phyloP scores from a whole-genome alignment of 1,140 invertebrate species.

The Neotoxoptera formosana region DNA sequence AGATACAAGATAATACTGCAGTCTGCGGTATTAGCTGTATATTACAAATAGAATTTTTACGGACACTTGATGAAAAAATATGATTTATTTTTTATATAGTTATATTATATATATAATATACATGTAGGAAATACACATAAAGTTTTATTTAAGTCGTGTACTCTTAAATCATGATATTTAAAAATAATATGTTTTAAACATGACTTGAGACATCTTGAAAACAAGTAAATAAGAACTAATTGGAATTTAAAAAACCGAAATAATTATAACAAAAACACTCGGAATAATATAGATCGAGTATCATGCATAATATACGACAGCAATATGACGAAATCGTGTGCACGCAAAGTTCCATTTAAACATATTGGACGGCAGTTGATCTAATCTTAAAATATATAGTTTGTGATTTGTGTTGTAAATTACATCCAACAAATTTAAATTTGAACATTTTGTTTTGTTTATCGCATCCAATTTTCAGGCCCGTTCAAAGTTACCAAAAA shows the following conservation, averaged over 20 bases:
- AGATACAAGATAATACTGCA: neutral
- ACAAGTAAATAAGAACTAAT: neutral
- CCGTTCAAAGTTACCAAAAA: conserved; percentile 95
- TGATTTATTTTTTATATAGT: neutral
- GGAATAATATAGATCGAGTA: too few relatives aligned
- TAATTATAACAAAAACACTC: neutral
- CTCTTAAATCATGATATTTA: neutral
- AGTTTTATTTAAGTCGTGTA: neutral
- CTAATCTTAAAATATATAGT: neutral
- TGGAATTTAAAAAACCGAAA: neutral
- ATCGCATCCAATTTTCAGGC: conserved; percentile 70
- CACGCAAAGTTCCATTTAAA: too few relatives aligned
- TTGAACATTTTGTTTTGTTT: too few relatives aligned
- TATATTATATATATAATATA: too few relatives aligned
- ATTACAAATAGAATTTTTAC: neutral
- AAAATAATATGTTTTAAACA: neutral
- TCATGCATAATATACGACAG: too few relatives aligned
- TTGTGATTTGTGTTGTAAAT: neutral
- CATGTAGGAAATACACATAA: neutral
- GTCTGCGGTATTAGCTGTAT: neutral
- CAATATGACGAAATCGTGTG: too few relatives aligned
- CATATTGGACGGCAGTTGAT: too few relatives aligned
- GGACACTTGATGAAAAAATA: neutral
- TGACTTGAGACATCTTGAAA: neutral
- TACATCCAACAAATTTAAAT: too few relatives aligned